Evolutionary conservation across 2,888 invertebrate species (phyloP).

Genomic region (Tachina fera): DNA sequence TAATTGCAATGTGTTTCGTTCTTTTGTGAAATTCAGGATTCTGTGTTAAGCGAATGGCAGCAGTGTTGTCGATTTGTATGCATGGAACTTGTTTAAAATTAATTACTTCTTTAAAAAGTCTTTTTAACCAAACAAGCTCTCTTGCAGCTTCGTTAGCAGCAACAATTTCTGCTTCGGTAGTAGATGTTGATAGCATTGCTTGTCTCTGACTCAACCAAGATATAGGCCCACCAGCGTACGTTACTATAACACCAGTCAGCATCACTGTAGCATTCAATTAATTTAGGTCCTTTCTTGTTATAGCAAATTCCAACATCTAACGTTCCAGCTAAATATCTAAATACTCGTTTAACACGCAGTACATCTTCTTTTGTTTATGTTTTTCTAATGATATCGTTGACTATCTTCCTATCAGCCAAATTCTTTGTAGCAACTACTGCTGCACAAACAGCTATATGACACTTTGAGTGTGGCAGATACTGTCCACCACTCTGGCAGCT

Average conservation of each 20-base stretch:
- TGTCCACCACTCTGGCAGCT: no score
- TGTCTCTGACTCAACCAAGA: background rate
- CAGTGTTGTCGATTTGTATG: background rate
- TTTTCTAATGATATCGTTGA: background rate
- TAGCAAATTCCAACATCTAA: background rate
- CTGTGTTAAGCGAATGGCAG: background rate
- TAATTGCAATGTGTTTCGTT: no score
- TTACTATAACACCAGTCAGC: conserved; percentile 8
- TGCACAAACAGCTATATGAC: no score
- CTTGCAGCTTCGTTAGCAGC: background rate
- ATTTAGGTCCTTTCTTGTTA: background rate
- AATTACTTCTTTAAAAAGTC: background rate
- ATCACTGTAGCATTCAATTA: conserved; percentile 1
- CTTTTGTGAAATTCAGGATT: conserved; percentile 1
- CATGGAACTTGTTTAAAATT: background rate
- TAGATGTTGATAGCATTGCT: background rate
- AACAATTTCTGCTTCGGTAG: no score
- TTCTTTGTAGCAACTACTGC: no score
- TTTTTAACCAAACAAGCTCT: background rate
- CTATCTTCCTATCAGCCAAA: no score
- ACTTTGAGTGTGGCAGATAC: no score
- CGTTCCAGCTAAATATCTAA: no score
- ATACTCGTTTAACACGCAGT: background rate
- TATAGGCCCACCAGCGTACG: background rate
- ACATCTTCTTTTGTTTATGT: background rate